These are phyloP conservation scores for Diplolepis rosae DNA, from an alignment of 2,888 invertebrate species.

Conservation along the genomic window DNA sequence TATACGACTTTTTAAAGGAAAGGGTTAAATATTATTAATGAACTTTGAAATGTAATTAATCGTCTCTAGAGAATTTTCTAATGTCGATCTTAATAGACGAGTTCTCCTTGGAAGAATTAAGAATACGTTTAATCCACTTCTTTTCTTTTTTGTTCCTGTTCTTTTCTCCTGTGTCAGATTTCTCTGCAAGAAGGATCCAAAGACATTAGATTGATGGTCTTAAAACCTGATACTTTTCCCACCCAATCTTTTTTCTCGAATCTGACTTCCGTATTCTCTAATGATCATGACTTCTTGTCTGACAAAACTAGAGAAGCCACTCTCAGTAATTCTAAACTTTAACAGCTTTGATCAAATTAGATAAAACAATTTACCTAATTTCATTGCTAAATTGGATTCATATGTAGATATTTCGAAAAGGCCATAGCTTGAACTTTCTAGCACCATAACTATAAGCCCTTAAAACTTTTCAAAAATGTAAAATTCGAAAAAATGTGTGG, in stretches of 20 bases:
- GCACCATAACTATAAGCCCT: no score
- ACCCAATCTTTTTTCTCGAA: neutral
- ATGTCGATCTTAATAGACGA: neutral
- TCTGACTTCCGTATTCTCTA: conserved; percentile 11
- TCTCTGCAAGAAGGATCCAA: neutral
- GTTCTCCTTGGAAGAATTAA: neutral
- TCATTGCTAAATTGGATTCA: no score
- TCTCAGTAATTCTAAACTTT: conserved; percentile 19
- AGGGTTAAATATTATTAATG: neutral
- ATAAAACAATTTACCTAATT: no score
- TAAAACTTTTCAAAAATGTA: neutral
- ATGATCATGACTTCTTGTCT: conserved; percentile 21
- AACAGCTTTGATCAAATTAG: conserved; percentile 7
- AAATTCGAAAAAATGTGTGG: no score
- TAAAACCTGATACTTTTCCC: neutral
- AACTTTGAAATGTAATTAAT: neutral
- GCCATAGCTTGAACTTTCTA: no score
- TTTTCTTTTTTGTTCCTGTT: neutral
- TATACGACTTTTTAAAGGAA: neutral
- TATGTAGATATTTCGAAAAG: no score
- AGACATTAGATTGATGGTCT: conserved; percentile 26
- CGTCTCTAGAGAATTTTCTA: neutral
- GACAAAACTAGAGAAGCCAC: conserved; percentile 17
- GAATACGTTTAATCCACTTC: neutral
- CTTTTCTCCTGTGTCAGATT: neutral